Percentiles rank a stretch among this genome's conserved stretches.
Conservation (phyloP, 2,888 invertebrate genomes). For the Lottia gigantea region DNA sequence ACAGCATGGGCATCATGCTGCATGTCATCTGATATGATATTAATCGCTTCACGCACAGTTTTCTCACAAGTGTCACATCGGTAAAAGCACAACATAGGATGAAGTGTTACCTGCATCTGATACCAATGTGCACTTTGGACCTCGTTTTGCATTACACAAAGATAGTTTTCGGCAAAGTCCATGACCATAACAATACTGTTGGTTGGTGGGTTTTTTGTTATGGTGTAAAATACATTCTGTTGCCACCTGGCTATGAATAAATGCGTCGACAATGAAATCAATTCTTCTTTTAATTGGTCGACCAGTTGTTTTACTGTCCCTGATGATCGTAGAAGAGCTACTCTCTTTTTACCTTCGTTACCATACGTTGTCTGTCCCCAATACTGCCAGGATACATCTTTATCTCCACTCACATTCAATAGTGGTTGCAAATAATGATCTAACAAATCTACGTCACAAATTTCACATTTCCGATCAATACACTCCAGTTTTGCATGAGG, state of each 20-base stretch:
- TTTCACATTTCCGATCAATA: too few species aligned
- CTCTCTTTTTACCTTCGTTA: neutral
- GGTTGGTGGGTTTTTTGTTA: neutral
- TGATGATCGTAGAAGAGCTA: neutral
- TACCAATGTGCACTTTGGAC: conserved; percentile 1
- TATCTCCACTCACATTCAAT: too few species aligned
- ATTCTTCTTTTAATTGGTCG: neutral
- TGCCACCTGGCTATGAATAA: neutral
- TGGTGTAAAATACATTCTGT: neutral
- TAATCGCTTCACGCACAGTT: neutral
- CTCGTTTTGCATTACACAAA: neutral
- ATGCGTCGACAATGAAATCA: neutral
- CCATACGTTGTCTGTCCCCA: too few species aligned
- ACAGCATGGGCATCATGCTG: conserved; percentile 5
- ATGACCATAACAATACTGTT: neutral
- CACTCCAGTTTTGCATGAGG: too few species aligned
- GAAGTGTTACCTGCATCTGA: neutral
- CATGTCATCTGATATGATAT: neutral
- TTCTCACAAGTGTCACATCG: neutral
- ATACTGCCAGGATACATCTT: too few species aligned
- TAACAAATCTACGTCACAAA: too few species aligned
- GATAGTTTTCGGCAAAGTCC: neutral
- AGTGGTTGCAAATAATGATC: too few species aligned
- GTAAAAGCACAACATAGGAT: neutral
- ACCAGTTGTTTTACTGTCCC: neutral